Conservation (phyloP, 2,113 vertebrate genomes). For the Alosa alosa region DNA sequence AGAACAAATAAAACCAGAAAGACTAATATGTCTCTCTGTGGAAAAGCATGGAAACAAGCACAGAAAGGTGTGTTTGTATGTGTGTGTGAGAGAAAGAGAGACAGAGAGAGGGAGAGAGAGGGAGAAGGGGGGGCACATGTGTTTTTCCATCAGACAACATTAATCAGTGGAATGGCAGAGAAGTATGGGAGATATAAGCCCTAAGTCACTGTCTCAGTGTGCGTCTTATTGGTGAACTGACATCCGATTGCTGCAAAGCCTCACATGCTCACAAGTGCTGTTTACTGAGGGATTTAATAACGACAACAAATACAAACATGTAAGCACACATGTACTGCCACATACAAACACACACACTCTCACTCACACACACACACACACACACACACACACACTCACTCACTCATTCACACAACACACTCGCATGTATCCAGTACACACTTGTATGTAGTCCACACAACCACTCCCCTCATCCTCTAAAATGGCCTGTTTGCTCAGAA, state of each 20-base stretch:
- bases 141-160: background rate
- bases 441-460: background rate
- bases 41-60: background rate
- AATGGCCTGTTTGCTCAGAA: conserved; percentile 5
- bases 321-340: background rate
- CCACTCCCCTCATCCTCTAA: background rate
- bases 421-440: background rate
- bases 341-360: background rate
- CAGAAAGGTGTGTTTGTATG: background rate
- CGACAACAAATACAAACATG: background rate
- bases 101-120: background rate
- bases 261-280: background rate
- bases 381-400: background rate
- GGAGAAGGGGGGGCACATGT: background rate
- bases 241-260: background rate
- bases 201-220: background rate
- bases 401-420: background rate
- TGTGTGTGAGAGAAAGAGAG: background rate
- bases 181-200: background rate
- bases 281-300: background rate
- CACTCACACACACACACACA: background rate
- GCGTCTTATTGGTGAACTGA: background rate
- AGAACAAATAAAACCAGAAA: background rate
- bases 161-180: background rate
- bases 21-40: background rate